Evolutionary conservation across 2,797 vertebrate species (phyloP), one percentile per base, ranked within the genome.

Genomic region (Carapus acus): DNA sequence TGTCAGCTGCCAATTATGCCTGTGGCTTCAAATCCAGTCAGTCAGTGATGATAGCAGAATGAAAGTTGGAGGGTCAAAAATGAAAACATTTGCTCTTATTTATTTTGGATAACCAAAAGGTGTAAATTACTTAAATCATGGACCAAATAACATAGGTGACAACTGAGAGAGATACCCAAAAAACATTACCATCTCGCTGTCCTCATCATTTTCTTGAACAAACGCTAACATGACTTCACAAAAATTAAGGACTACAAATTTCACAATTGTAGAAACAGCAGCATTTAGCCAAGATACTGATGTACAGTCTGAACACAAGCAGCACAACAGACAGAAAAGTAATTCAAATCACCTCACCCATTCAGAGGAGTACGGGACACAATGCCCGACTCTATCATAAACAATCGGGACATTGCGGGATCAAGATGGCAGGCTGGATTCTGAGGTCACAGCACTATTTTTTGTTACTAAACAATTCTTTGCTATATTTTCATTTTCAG

Each of bases 21-120:
- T 40, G 27, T 21, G 44, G 20, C 24, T 56, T 39, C 17, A 50
- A 24, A 59, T n/a, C 20, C n/a, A 43, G 24, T 18, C 14, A 58
- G 27, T 23, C 16, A 44, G 23, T 3, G 6, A 36, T 31, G 27
- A 17, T 29, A 21, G 7, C 7, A 19, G 6, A 48, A 31, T 13
- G 27, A 11, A 31, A 20, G 17, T 37, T 33, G 37, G 23, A 38
- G 8, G 20, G 38, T 6, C 55, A 40, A 49, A 68, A 15, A 36
- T 43, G 15, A 43, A 37, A 49, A 45, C 27, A 49, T 57, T 65
- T 24, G 42, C 15, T 50, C 14, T 9, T 6, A 44, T 18, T 15
- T 44, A 15, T 8, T 42, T 18, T 20, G 1, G 50, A 18, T 42
- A 33, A 33, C 8, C 14, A 3, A 9, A 33, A 33, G 31, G 8